phyloP scores from a whole-genome alignment of 2,797 vertebrate genomes.

The Ficedula albicollis region DNA sequence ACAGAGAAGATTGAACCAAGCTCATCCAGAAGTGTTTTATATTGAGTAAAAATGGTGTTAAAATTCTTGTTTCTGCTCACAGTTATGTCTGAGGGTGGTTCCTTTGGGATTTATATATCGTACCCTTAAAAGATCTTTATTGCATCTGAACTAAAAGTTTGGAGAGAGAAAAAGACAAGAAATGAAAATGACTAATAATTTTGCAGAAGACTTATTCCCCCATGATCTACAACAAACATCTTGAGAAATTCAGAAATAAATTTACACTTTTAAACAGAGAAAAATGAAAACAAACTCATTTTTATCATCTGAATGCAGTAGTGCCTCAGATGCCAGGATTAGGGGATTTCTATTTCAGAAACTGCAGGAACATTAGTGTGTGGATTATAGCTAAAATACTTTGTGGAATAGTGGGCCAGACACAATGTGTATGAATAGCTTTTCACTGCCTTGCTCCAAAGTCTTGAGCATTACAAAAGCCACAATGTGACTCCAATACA shows the following conservation, averaged over 20 bases:
- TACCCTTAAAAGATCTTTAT: background rate
- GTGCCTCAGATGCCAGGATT: background rate
- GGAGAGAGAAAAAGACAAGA: background rate
- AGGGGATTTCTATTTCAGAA: conserved; percentile 6
- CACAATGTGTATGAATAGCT: background rate
- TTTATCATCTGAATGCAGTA: background rate
- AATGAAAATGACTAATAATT: background rate
- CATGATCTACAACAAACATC: background rate
- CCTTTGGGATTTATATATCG: background rate
- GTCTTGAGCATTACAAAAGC: background rate
- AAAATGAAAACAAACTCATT: background rate
- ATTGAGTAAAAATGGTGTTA: background rate
- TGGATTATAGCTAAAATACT: conserved; percentile 7
- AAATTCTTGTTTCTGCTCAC: background rate
- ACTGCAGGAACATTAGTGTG: background rate
- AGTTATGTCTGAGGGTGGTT: background rate
- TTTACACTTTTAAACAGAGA: background rate
- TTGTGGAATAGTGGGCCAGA: background rate
- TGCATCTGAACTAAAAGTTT: background rate
- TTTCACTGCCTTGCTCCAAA: conserved; percentile 10
- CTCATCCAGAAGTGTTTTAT: background rate
- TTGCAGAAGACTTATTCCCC: background rate
- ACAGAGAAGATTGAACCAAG: background rate
- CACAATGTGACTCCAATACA: background rate
- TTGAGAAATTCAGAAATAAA: background rate